Evolutionary conservation across 2,797 vertebrate genomes (phyloP).

Genomic region (Diplodus puntazzo): DNA sequence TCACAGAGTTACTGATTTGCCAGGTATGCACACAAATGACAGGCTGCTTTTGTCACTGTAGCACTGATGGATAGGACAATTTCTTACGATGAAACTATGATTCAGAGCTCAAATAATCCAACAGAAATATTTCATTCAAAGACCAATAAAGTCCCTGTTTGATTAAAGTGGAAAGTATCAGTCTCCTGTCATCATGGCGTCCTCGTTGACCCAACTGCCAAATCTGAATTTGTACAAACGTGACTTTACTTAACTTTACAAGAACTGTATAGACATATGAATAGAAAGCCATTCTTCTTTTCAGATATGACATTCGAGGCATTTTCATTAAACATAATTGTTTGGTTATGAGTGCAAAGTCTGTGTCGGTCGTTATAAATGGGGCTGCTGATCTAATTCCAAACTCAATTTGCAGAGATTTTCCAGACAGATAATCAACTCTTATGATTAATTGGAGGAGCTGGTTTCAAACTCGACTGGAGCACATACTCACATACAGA

Average conservation of each 20-base stretch:
- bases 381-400: conserved; percentile 29
- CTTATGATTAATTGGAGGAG: conserved; percentile 40
- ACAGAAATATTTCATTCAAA: conserved; percentile 23
- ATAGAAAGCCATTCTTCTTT: conserved; percentile 12
- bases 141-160: conserved; percentile 24
- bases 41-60: conserved; percentile 21
- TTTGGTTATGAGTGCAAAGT: conserved; percentile 9
- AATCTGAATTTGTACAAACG: neutral
- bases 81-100: conserved; percentile 44
- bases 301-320: conserved; percentile 10
- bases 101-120: conserved; percentile 41
- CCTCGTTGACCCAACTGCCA: conserved; percentile 6
- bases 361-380: conserved; percentile 24
- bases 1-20: conserved; percentile 65
- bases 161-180: conserved; percentile 25
- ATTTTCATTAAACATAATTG: conserved; percentile 2
- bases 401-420: conserved; percentile 60
- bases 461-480: conserved; percentile 33
- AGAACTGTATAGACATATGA: neutral
- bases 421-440: conserved; percentile 46
- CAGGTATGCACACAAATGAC: conserved; percentile 44
- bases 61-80: conserved; percentile 46
- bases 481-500: conserved; percentile 90
- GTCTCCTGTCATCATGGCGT: neutral
- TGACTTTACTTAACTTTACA: neutral